phyloP scores from a whole-genome alignment of 2,888 invertebrate genomes.

The Thumatha senex region DNA sequence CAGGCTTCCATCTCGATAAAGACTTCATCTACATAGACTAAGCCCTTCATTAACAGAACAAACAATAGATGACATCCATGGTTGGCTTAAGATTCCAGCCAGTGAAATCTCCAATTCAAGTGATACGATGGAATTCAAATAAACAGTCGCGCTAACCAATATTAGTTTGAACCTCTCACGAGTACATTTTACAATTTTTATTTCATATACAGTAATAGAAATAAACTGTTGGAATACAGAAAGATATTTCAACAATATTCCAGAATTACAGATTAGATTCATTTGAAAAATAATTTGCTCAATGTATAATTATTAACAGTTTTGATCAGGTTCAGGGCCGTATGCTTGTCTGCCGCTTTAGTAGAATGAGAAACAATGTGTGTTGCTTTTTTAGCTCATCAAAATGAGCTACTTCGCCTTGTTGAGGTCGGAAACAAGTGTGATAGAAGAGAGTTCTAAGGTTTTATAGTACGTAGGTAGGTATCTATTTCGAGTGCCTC shows the following conservation, averaged over 20 bases:
- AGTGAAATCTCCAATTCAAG: conserved; percentile 79
- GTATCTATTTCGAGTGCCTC: too few species aligned
- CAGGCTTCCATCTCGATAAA: too few species aligned
- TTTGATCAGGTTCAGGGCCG: too few species aligned
- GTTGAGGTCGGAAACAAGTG: too few species aligned
- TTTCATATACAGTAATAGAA: background rate
- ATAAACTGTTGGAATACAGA: background rate
- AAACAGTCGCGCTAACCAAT: conserved; percentile 49
- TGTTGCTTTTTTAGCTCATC: too few species aligned
- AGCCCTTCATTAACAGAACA: conserved; percentile 68
- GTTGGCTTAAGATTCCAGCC: conserved; percentile 74
- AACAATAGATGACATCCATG: conserved; percentile 57
- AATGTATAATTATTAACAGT: too few species aligned
- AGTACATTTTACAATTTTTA: conserved; percentile 4
- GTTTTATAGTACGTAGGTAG: too few species aligned
- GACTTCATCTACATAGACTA: conserved; percentile 44
- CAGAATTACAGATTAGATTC: background rate
- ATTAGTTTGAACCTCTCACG: background rate
- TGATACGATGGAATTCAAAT: conserved; percentile 69
- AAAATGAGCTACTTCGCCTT: too few species aligned
- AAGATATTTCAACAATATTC: background rate
- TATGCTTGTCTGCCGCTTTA: too few species aligned
- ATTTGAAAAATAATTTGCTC: too few species aligned
- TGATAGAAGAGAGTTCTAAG: too few species aligned
- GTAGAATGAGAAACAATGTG: too few species aligned